These are phyloP conservation scores for Aspidapion aeneum DNA, from an alignment of 2,888 invertebrate genomes.

Conservation along the genomic window DNA sequence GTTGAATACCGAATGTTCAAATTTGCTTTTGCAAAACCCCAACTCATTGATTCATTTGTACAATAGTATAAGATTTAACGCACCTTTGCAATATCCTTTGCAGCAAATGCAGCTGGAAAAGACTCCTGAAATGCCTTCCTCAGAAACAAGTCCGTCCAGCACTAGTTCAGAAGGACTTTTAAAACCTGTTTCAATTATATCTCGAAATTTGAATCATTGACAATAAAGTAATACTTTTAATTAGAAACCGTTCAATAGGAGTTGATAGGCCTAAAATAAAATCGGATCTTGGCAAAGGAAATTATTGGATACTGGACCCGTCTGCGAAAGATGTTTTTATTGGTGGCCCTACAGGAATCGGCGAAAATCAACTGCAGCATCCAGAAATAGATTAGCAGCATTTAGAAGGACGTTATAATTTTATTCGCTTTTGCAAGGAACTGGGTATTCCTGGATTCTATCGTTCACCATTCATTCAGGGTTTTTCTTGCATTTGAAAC, in stretches of 20 bases:
- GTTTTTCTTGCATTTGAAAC: too few relatives aligned
- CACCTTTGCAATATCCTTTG: slow-evolving; percentile 36
- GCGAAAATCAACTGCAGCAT: slow-evolving; percentile 84
- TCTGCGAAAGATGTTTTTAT: too few relatives aligned
- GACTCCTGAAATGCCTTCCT: not conserved
- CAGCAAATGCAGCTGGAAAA: slow-evolving; percentile 25
- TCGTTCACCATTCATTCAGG: slow-evolving; percentile 51
- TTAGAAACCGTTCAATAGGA: too few relatives aligned
- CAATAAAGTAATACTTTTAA: too few relatives aligned
- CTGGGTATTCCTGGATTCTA: slow-evolving; percentile 45
- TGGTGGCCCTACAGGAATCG: slow-evolving; percentile 95
- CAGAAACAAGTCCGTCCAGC: not conserved
- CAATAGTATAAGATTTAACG: slow-evolving; percentile 32
- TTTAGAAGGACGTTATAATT: too few relatives aligned
- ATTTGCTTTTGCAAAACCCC: slow-evolving; percentile 16
- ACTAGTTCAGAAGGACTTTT: slow-evolving; percentile 31
- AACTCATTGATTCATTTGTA: slow-evolving; percentile 14
- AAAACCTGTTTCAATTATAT: slow-evolving; percentile 47
- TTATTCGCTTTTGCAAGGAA: slow-evolving; percentile 53
- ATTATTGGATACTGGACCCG: too few relatives aligned
- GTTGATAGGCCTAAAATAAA: too few relatives aligned
- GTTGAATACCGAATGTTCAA: slow-evolving; percentile 43
- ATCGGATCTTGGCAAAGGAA: too few relatives aligned
- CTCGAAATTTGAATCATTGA: too few relatives aligned
- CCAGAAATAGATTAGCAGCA: too few relatives aligned